Conservation (phyloP, 2,797 vertebrate genomes). For the Sebastolobus alascanus region DNA sequence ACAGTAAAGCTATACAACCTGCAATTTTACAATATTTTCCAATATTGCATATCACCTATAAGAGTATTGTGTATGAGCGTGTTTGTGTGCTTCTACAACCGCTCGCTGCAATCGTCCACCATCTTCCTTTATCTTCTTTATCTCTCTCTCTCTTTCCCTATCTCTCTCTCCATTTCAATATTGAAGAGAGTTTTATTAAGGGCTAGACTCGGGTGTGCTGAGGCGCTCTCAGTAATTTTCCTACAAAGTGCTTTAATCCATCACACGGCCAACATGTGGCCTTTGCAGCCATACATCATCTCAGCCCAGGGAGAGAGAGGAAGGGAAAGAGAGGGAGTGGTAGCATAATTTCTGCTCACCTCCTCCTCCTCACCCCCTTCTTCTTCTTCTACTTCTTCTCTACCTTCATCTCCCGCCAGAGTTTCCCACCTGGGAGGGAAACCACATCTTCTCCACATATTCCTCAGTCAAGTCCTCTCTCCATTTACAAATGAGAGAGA, state of each 20-base stretch:
- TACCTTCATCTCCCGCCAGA: conserved; percentile 57
- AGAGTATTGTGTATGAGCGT: conserved; percentile 31
- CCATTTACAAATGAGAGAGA: conserved; percentile 80
- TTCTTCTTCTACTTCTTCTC: conserved; percentile 40
- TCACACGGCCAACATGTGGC: conserved; percentile 98
- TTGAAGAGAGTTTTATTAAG: conserved; percentile 99
- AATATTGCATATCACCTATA: conserved; percentile 12
- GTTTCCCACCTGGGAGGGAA: conserved; percentile 75
- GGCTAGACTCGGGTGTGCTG: conserved; percentile 95
- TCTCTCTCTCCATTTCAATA: conserved; percentile 88
- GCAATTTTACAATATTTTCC: conserved; percentile 26
- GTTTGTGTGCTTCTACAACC: conserved; percentile 34
- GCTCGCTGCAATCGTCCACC: conserved; percentile 46
- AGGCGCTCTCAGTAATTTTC: conserved; percentile 99
- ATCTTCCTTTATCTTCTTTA: conserved; percentile 71
- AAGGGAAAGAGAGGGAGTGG: conserved; percentile 49
- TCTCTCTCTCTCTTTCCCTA: conserved; percentile 42
- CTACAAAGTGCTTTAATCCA: conserved; percentile 99
- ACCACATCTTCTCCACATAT: conserved; percentile 66
- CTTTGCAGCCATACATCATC: conserved; percentile 99
- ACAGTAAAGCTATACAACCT: conserved; percentile 14
- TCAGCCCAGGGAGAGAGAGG: conserved; percentile 88
- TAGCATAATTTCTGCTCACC: conserved; percentile 87
- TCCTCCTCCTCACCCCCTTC: conserved; percentile 32
- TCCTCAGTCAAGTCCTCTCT: conserved; percentile 68